Evolutionary conservation across 1,140 invertebrate species (phyloP).

Genomic region (Asbolus verrucosus): DNA sequence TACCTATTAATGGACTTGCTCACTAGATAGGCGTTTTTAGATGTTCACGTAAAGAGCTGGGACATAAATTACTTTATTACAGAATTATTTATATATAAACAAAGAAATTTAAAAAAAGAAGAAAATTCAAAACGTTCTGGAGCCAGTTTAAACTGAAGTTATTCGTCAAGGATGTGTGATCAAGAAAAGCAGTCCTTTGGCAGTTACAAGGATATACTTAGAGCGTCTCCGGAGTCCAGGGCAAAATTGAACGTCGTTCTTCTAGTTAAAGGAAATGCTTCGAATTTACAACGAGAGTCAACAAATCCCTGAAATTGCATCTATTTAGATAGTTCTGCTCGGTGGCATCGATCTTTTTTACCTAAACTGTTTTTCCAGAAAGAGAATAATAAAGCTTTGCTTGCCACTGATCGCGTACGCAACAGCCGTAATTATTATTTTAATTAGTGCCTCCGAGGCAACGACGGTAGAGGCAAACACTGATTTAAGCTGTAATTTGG

Average conservation of each 20-base stretch:
- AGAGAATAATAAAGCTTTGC: not conserved
- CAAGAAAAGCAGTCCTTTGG: slow-evolving; percentile 3
- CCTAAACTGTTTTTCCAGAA: not conserved
- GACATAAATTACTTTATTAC: no score
- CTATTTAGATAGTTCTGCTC: slow-evolving; percentile 14
- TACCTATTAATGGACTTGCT: no score
- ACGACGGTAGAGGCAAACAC: slow-evolving; percentile 5
- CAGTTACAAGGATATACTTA: slow-evolving; percentile 17
- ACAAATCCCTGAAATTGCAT: slow-evolving; percentile 35
- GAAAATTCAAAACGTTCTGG: no score
- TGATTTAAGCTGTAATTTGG: slow-evolving; percentile 37
- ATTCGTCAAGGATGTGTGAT: slow-evolving; percentile 2
- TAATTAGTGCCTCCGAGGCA: slow-evolving; percentile 34
- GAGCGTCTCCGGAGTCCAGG: slow-evolving; percentile 16
- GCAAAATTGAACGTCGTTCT: slow-evolving; percentile 17
- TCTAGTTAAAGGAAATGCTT: slow-evolving; percentile 18
- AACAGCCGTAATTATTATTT: slow-evolving; percentile 38
- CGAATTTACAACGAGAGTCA: slow-evolving; percentile 35
- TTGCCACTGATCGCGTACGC: not conserved
- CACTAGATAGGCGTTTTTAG: no score
- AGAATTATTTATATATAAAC: no score
- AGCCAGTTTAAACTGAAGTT: not conserved
- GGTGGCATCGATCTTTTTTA: slow-evolving; percentile 6
- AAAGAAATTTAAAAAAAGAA: no score
- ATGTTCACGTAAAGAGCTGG: no score